A percentile compares a stretch with the other conserved stretches of the same genome.
Conservation (phyloP, 1,140 invertebrate species). For the Calephelis nemesis region DNA sequence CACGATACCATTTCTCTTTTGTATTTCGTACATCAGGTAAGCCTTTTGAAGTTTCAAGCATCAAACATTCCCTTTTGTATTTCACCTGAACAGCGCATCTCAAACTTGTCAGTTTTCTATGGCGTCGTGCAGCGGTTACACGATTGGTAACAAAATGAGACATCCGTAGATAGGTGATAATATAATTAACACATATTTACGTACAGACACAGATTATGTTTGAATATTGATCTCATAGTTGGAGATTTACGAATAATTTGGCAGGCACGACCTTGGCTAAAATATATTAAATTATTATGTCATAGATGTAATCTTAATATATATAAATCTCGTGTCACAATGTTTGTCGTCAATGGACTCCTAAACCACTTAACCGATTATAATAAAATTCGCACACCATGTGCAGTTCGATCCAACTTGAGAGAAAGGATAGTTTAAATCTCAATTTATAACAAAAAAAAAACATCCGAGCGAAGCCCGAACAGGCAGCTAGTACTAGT, state of each 20-base stretch:
- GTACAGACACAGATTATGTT: constrained; percentile 11
- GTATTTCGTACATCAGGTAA: background rate
- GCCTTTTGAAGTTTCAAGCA: constrained; percentile 1
- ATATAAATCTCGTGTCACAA: too few relatives aligned
- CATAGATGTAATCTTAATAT: background rate
- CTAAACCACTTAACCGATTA: too few relatives aligned
- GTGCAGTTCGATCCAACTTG: too few relatives aligned
- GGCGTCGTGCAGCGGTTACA: constrained; percentile 12
- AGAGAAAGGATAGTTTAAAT: too few relatives aligned
- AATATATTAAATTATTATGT: constrained; percentile 11
- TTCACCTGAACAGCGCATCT: background rate
- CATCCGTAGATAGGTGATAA: background rate
- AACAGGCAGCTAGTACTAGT: too few relatives aligned
- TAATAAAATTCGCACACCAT: too few relatives aligned
- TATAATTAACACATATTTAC: constrained; percentile 4
- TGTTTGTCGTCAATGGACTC: too few relatives aligned
- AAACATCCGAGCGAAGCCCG: too few relatives aligned
- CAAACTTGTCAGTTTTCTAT: background rate
- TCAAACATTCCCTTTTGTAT: constrained; percentile 10
- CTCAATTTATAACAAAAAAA: too few relatives aligned
- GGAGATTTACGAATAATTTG: constrained; percentile 11
- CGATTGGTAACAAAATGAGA: constrained; percentile 7
- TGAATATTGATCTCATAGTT: constrained; percentile 9
- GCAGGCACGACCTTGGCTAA: background rate
- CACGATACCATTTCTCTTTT: background rate